Base-by-base conservation (phyloP, 2,888 invertebrate genomes). In the Eupithecia dodoneata region DNA sequence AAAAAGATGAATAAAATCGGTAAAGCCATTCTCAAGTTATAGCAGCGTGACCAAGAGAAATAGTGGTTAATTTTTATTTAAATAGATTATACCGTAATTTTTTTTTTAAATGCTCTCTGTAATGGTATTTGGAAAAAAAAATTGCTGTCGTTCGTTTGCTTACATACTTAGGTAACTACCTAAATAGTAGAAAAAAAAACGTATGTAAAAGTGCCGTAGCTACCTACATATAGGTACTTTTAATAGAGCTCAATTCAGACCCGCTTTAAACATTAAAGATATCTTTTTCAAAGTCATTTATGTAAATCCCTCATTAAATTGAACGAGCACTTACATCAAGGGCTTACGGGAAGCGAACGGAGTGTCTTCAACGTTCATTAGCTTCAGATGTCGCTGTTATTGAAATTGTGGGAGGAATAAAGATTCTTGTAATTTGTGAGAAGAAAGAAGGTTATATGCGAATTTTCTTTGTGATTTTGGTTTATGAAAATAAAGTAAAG, bases 311-410 rank as follows among this genome's bases (percentile, higher is more conserved):
- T 81, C 79, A 81, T 81, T 77, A 81, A 79, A 77, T 69, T 45
- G 75, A 80, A 59, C 74, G 75, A 76, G 72, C 70, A 18, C 70
- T 18, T 47, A 30, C 70, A 70, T 70, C 30, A 70, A 42, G 66
- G 82, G 83, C 84, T 84, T 83, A 79, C 76, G 72, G 59, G 79
- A 80, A 83, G 73, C 77, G 69, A 78, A 81, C 79, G 80, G 79
- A 81, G 79, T 80, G 81, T 80, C 79, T 80, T 79, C 80, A 76
- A 74, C 80, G 75, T 77, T 80, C 79, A 80, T 81, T 82, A 72
- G 49, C 76, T 72, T 72, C 65, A 74, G 76, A 78, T 79, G 74
- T 76, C 67, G 69, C 70, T 59, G 69, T 76, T 75, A 75, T 75
- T 71, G 59, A 72, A 73, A 71, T 67, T 76, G 74, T 52, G 73